Evolutionary conservation across 1,140 invertebrate species (phyloP).

Genomic region (Reticulitermes speratus): DNA sequence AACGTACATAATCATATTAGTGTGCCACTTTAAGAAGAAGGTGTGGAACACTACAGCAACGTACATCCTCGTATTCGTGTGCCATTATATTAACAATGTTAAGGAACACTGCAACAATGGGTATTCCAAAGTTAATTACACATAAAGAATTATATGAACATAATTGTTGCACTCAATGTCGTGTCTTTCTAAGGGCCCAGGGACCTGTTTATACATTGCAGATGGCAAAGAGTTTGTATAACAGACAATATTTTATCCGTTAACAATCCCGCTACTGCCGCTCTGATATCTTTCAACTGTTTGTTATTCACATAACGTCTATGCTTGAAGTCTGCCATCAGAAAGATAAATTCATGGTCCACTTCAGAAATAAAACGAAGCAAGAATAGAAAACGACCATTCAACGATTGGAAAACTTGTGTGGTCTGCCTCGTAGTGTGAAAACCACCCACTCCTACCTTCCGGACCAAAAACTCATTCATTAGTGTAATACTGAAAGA

Average conservation of each 20-base stretch:
- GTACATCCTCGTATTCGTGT: too few species aligned
- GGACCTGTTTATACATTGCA: not conserved
- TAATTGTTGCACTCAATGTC: too few species aligned
- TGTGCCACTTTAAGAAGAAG: too few species aligned
- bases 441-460: not conserved
- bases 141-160: too few species aligned
- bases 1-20: too few species aligned
- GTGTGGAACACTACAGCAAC: too few species aligned
- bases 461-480: not conserved
- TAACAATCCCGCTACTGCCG: not conserved
- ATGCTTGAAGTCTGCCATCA: not conserved
- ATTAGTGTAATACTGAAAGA: not conserved
- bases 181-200: not conserved
- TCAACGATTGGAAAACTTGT: conserved; percentile 8
- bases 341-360: not conserved
- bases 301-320: conserved; percentile 1
- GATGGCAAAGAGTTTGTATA: not conserved
- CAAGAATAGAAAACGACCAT: not conserved
- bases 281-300: not conserved
- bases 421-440: not conserved
- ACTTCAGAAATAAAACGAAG: conserved; percentile 6
- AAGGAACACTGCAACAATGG: too few species aligned
- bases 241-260: not conserved
- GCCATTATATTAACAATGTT: too few species aligned
- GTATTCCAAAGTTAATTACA: too few species aligned